Base-by-base conservation (phyloP, 1,140 invertebrate genomes). In the Trialeurodes vaporariorum region DNA sequence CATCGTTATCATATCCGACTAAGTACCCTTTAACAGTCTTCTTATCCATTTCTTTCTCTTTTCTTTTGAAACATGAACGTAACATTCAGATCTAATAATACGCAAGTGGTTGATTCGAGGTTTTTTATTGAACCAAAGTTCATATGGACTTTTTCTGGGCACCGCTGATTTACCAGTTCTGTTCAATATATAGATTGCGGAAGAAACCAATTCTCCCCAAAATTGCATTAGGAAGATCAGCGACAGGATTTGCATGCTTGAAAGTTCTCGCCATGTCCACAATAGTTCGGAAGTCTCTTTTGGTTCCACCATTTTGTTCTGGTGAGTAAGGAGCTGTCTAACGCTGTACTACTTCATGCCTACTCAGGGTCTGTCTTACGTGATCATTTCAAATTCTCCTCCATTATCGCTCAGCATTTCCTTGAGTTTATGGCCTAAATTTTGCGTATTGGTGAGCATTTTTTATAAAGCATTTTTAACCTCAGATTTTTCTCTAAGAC, bases 401-500 rank as follows among this genome's bases (percentile, higher is more conserved):
- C 70, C 76, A 61, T 65, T 65, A 23, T 65, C 64, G 22, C 26
- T 40, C 13, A 65, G 11, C 27, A 65, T n/a, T 22, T 65, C 26
- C 9, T 40, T 27, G 22, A 65, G 40, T 58, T 58, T 66, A 49
- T 75, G 71, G 49, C 71, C 71, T 26, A 70, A 60, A 1, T 49
- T 73, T 67, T 72, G 71, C 11, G 70, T 64, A 49, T 73, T 70
- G 22, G 26, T 60, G 58, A 74, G 65, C 68, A 74, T 67, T 40
- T 75, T 27, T 69, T 72, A 70, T 23, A 75, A 66, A 12, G 67
- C 68, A 12, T 67, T 26, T 67, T 71, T 72, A 0, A 75, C 73
- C 21, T 75, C 72, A 61, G 74, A 73, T 65, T 77, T 75, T 61
- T 73, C n/a, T 67, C 68, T 71, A 64, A 73, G 64, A 64, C 75